Evolutionary conservation across 2,113 vertebrate genomes (phyloP).

Genomic region (Brachyistius frenatus): DNA sequence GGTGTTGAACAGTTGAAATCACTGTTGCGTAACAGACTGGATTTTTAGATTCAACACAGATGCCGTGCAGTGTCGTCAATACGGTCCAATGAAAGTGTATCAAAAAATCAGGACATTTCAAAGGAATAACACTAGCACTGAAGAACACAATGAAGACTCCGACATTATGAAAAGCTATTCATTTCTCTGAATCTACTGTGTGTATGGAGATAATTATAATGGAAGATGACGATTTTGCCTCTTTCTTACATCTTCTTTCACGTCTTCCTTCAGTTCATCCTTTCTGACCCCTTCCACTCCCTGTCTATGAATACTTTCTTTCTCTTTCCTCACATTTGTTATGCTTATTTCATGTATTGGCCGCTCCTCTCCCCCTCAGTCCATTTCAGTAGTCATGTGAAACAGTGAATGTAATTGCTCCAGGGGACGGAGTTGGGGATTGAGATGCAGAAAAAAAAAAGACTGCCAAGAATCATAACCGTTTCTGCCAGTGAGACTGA

Average conservation of each 20-base stretch:
- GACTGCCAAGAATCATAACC: neutral
- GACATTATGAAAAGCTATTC: neutral
- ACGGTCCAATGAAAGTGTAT: neutral
- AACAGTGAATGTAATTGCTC: conserved; percentile 50
- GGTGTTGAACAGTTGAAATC: too few relatives aligned
- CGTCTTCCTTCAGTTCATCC: neutral
- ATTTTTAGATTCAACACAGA: neutral
- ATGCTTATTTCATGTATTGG: conserved; percentile 20
- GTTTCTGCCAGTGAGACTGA: neutral
- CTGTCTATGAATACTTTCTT: conserved; percentile 12
- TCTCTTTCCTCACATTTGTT: conserved; percentile 18
- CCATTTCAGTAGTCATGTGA: conserved; percentile 59
- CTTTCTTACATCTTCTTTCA: neutral
- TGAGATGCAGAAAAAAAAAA: conserved; percentile 24
- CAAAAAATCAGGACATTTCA: neutral
- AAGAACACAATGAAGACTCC: neutral
- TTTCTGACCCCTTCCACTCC: neutral
- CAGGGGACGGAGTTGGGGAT: conserved; percentile 13
- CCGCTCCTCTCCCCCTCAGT: conserved; percentile 22
- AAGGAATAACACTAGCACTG: neutral
- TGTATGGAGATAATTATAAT: neutral
- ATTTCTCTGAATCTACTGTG: neutral
- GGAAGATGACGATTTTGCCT: neutral
- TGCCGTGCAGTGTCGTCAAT: neutral
- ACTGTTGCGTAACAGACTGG: too few relatives aligned